These are phyloP conservation scores for Myotis davidii DNA, from an alignment of 2,113 vertebrate genomes.

Conservation along the genomic window DNA sequence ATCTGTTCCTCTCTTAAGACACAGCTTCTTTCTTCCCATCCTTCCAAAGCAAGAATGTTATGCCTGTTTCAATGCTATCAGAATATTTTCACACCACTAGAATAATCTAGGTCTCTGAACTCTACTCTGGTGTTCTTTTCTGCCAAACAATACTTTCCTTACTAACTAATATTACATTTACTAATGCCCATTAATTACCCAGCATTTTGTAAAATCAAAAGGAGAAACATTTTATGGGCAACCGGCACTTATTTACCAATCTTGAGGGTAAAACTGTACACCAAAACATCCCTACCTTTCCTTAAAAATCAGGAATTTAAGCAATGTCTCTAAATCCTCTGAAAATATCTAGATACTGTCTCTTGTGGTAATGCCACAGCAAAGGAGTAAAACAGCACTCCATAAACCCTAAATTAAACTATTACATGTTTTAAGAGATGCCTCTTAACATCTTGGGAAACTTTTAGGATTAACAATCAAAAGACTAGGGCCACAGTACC, in stretches of 20 bases:
- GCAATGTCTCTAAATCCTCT: slow-evolving; percentile 43
- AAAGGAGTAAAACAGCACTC: slow-evolving; percentile 28
- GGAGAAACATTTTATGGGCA: not conserved
- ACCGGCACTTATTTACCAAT: not conserved
- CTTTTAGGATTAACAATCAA: slow-evolving; percentile 50
- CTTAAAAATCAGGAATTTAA: slow-evolving; percentile 61
- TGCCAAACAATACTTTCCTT: slow-evolving; percentile 14
- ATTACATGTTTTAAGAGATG: slow-evolving; percentile 22
- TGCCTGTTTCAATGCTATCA: not conserved
- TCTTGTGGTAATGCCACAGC: not conserved
- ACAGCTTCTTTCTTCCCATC: not conserved
- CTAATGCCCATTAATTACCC: slow-evolving; percentile 32
- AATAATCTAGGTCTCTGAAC: not conserved
- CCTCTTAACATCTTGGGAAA: slow-evolving; percentile 3
- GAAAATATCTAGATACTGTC: slow-evolving; percentile 33
- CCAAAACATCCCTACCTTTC: not conserved
- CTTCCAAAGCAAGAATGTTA: not conserved
- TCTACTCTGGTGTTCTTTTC: not conserved
- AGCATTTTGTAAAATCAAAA: slow-evolving; percentile 46
- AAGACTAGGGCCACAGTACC: not conserved
- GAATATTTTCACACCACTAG: not conserved
- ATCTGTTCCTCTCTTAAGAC: not conserved
- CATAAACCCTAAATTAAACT: slow-evolving; percentile 32
- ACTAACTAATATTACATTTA: slow-evolving; percentile 26
- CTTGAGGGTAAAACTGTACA: not conserved